These are phyloP conservation scores for Tanypteryx hageni DNA, from an alignment of 2,888 invertebrate genomes.

Conservation along the genomic window DNA sequence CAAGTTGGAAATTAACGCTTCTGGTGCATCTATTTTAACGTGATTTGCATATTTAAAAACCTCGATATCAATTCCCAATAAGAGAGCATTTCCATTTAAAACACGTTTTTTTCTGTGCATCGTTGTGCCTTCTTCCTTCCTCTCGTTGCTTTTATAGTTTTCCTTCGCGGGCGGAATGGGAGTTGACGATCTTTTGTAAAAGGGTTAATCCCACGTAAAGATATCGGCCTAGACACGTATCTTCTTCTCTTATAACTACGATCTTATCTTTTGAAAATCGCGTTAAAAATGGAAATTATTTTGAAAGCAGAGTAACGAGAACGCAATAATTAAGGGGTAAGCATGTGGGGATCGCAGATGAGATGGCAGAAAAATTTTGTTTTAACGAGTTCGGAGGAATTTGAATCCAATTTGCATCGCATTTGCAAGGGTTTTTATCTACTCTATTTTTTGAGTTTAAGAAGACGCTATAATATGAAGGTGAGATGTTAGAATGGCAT, in stretches of 20 bases:
- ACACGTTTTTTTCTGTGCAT: constrained; percentile 4
- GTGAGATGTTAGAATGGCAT: background rate
- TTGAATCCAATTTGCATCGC: constrained; percentile 43
- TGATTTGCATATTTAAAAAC: constrained; percentile 56
- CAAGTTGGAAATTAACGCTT: constrained; percentile 63
- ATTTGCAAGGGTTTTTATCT: background rate
- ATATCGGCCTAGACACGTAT: background rate
- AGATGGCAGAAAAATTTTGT: background rate
- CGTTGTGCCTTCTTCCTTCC: constrained; percentile 26
- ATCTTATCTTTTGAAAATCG: background rate
- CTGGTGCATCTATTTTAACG: constrained; percentile 50
- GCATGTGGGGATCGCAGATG: background rate
- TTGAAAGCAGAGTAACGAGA: background rate
- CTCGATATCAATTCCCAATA: constrained; percentile 20
- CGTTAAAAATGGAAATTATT: too few relatives aligned
- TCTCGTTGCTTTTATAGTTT: background rate
- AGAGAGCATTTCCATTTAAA: constrained; percentile 55
- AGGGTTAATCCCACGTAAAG: background rate
- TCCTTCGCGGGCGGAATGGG: background rate
- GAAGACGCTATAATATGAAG: background rate
- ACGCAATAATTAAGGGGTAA: background rate
- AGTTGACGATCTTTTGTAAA: constrained; percentile 17
- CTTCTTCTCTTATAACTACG: background rate
- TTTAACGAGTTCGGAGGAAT: constrained; percentile 27
- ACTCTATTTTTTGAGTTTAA: background rate